Evolutionary conservation across 1,140 invertebrate genomes (phyloP), one percentile per base, ranked within the genome.

Genomic region (Drosophila nigrodunni): DNA sequence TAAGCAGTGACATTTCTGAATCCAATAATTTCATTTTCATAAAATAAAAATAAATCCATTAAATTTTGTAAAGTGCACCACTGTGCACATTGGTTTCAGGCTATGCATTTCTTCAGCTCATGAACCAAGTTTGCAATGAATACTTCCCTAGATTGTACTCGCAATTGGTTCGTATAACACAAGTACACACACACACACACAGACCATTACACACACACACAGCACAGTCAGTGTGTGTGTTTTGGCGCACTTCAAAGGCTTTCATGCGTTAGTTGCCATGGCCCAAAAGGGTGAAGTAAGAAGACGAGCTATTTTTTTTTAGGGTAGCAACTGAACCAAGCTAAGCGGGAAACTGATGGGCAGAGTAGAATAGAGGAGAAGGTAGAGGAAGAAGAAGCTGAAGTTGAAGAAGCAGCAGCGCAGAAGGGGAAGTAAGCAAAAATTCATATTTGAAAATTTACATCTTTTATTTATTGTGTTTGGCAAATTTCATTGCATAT

Each of bases 401-500:
- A n/a, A 46, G 49, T 8, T 25, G 30, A 44, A 30, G 25, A 21
- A 41, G 55, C 18, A 30, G n/a, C 10, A 39, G 30, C 3, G 15
- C n/a, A 46, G 37, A 10, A 15, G 35, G 21, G 35, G 21, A 30
- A 30, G 11, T 7, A 47, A 15, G 30, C 15, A 3, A 49, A 49
- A 70, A 67, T 74, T 58, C 61, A 73, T 72, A 72, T 61, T 69
- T 52, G 55, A 62, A 79, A 73, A 88, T 82, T 77, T 88, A 65
- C 82, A 87, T 87, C 64, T 80, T 77, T 87, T 88, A 87, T 87
- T 87, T 87, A 87, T 87, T 73, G 73, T 87, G 83, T 88, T 87
- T 88, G 83, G 69, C 69, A 77, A 87, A 87, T 83, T 87, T 87
- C 83, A 87, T 87, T 83, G 85, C 83, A 87, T 89, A 87, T 87